A percentile compares a stretch with the other conserved stretches of the same genome.
phyloP scores from a whole-genome alignment of 2,888 invertebrate species.

The Tipula unca region DNA sequence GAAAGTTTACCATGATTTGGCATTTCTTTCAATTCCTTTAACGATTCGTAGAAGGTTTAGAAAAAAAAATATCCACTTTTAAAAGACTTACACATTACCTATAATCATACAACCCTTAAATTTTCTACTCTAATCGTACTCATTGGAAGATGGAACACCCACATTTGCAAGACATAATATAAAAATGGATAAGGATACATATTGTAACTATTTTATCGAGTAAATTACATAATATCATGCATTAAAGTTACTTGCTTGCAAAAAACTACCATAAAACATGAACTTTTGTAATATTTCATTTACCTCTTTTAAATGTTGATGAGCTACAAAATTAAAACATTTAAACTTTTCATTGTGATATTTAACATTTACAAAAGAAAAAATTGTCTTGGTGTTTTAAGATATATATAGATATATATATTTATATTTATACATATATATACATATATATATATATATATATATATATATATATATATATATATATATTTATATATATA shows the following conservation, averaged over 20 bases:
- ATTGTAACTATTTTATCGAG: not conserved
- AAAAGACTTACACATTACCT: not conserved
- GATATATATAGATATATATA: too few relatives aligned
- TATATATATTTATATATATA: too few relatives aligned
- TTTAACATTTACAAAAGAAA: not conserved
- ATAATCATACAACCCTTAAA: not conserved
- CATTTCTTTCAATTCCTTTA: not conserved
- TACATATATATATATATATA: too few relatives aligned
- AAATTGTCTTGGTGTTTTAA: not conserved
- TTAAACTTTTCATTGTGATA: not conserved
- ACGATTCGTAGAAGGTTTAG: not conserved
- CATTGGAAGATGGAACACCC: not conserved
- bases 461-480: too few relatives aligned
- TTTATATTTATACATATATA: too few relatives aligned
- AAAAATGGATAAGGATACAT: not conserved
- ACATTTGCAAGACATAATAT: not conserved
- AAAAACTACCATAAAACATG: not conserved
- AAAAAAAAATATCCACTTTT: not conserved
- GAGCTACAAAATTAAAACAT: not conserved
- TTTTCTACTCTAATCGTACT: not conserved
- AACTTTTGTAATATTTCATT: not conserved
- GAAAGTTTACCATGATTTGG: not conserved
- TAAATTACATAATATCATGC: not conserved
- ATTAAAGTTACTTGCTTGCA: not conserved
- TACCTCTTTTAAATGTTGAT: not conserved